Conservation (phyloP, 1,140 invertebrate species). For the Brachionus koreanus region DNA sequence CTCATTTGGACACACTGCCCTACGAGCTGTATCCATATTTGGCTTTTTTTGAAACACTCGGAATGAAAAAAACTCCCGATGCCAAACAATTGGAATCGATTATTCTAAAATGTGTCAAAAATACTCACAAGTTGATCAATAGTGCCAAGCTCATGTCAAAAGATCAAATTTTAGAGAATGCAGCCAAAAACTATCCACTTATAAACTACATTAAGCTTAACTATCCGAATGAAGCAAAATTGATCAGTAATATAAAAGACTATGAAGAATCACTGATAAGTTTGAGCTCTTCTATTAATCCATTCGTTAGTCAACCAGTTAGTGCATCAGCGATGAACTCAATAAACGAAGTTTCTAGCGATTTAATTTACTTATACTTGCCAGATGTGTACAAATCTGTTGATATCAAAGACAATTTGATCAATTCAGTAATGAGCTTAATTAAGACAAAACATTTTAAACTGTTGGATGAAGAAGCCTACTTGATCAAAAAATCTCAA, state of each 20-base stretch:
- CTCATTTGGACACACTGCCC: conserved; percentile 3
- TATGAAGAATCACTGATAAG: conserved; percentile 35
- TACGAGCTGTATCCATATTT: conserved; percentile 39
- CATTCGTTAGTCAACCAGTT: not conserved
- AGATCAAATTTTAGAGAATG: conserved; percentile 16
- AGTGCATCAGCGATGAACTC: not conserved
- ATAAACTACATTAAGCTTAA: conserved; percentile 36
- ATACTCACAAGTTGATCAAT: not conserved
- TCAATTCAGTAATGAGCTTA: conserved; percentile 14
- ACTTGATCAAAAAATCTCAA: conserved; percentile 16
- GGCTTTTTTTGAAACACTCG: conserved; percentile 41
- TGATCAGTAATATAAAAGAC: conserved; percentile 19
- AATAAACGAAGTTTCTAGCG: not conserved
- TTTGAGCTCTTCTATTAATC: conserved; percentile 27
- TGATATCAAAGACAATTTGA: conserved; percentile 39
- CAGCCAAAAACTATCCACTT: conserved; percentile 40
- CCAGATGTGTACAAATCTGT: conserved; percentile 31
- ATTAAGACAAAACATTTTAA: conserved; percentile 31
- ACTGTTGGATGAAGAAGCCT: conserved; percentile 27
- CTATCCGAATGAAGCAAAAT: conserved; percentile 2
- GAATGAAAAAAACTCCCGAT: conserved; percentile 15
- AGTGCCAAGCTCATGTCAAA: not conserved
- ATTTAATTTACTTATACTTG: conserved; percentile 20
- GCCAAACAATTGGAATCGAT: conserved; percentile 15
- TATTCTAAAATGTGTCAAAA: conserved; percentile 19